phyloP scores from a whole-genome alignment of 2,888 invertebrate species.

The Lathronympha strigana region DNA sequence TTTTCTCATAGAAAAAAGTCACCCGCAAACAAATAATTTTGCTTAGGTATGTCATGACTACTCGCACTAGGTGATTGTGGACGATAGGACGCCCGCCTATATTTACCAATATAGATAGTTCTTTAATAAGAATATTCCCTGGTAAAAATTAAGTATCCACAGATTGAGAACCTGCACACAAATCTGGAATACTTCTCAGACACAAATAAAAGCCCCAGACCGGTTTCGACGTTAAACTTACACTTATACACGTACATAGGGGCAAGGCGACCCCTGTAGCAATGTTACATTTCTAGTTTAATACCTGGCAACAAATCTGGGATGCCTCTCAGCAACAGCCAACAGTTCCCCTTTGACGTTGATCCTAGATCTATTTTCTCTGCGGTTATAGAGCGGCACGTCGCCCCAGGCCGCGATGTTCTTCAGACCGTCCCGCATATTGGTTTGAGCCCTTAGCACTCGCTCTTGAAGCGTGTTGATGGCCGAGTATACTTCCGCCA shows the following conservation, averaged over 20 bases:
- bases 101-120: no score
- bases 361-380: conserved; percentile 71
- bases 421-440: conserved; percentile 83
- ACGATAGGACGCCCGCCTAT: no score
- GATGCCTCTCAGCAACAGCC: conserved; percentile 81
- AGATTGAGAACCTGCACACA: no score
- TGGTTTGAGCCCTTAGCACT: conserved; percentile 87
- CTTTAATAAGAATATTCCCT: no score
- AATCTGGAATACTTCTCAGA: not conserved
- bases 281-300: not conserved
- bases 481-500: conserved; percentile 86
- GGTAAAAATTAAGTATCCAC: no score
- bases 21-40: no score
- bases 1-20: no score
- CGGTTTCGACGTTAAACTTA: not conserved
- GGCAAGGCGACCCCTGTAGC: not conserved
- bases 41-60: no score
- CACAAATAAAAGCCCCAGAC: not conserved
- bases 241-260: not conserved
- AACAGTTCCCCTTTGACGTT: conserved; percentile 68
- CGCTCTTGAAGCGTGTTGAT: conserved; percentile 89
- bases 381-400: conserved; percentile 89
- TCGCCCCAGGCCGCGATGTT: conserved; percentile 89
- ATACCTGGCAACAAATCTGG: conserved; percentile 81
- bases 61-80: no score